Conservation (phyloP, 2,888 invertebrate species). For the Sthenelais limicola region DNA sequence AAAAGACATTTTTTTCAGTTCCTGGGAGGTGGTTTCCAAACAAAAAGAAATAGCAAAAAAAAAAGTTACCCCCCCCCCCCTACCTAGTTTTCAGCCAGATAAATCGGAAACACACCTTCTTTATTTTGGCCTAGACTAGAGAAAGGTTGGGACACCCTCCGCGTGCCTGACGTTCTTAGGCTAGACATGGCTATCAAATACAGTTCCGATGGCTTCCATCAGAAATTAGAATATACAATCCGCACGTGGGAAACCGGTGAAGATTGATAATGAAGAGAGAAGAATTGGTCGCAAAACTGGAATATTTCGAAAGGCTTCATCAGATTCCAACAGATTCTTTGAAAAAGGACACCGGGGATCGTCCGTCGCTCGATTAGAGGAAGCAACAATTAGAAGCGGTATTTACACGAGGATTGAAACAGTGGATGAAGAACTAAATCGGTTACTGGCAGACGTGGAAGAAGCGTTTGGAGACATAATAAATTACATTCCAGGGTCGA, state of each 20-base stretch:
- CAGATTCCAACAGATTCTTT: conserved; percentile 72
- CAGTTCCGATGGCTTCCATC: conserved; percentile 65
- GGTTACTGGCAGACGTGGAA: conserved; percentile 59
- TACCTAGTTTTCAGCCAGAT: no score
- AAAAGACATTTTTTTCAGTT: no score
- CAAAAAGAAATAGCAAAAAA: no score
- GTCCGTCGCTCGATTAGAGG: conserved; percentile 66
- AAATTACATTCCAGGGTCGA: conserved; percentile 68
- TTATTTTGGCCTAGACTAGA: no score
- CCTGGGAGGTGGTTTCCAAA: no score
- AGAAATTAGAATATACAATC: conserved; percentile 68
- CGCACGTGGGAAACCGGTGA: conserved; percentile 68
- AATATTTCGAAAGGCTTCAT: conserved; percentile 70
- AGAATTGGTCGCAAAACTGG: conserved; percentile 64
- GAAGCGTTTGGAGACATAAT: conserved; percentile 62
- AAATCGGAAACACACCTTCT: no score
- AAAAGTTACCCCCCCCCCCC: no score
- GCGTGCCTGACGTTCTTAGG: conserved; percentile 68
- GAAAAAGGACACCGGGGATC: conserved; percentile 68
- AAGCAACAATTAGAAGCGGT: conserved; percentile 65
- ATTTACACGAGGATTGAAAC: conserved; percentile 64
- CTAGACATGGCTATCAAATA: conserved; percentile 73
- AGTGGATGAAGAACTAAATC: conserved; percentile 61
- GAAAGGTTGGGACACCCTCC: conserved; percentile 66
- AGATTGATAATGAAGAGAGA: conserved; percentile 67